A percentile compares a stretch with the other conserved stretches of the same genome.
phyloP scores from a whole-genome alignment of 2,113 vertebrate genomes.

The Ceratotherium simum region DNA sequence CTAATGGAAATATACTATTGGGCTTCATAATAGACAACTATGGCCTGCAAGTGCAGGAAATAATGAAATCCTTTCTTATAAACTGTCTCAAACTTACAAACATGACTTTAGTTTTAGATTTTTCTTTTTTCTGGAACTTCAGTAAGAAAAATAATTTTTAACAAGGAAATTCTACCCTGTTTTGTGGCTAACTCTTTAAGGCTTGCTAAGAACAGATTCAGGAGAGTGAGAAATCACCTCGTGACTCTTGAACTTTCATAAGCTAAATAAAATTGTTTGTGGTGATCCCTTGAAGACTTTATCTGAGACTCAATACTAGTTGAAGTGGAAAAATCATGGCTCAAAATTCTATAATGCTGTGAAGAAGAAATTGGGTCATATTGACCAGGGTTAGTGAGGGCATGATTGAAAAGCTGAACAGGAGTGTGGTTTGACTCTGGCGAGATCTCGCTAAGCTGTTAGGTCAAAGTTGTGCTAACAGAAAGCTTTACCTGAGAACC shows the following conservation, averaged over 20 bases:
- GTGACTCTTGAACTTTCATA: conserved; percentile 79
- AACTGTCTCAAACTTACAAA: conserved; percentile 18
- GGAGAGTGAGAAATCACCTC: conserved; percentile 74
- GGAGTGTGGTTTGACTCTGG: conserved; percentile 53
- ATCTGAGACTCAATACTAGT: conserved; percentile 72
- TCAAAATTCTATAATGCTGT: conserved; percentile 79
- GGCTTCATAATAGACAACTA: conserved; percentile 38
- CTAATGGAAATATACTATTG: conserved; percentile 48
- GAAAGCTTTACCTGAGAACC: background rate
- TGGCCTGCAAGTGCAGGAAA: background rate
- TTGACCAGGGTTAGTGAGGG: conserved; percentile 65
- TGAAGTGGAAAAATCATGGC: conserved; percentile 76
- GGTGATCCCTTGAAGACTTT: conserved; percentile 78
- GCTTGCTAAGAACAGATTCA: conserved; percentile 61
- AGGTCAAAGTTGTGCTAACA: conserved; percentile 74
- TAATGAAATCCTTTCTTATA: conserved; percentile 38
- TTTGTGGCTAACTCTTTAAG: conserved; percentile 64
- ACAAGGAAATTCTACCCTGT: conserved; percentile 54
- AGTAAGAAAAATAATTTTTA: conserved; percentile 62
- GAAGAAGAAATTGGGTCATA: conserved; percentile 78
- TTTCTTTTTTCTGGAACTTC: conserved; percentile 2
- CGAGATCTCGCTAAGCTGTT: conserved; percentile 72
- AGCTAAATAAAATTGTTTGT: conserved; percentile 82
- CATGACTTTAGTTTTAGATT: background rate
- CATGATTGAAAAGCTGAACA: conserved; percentile 78